Evolutionary conservation across 2,113 vertebrate species (phyloP).

Genomic region (Xenus cinereus): DNA sequence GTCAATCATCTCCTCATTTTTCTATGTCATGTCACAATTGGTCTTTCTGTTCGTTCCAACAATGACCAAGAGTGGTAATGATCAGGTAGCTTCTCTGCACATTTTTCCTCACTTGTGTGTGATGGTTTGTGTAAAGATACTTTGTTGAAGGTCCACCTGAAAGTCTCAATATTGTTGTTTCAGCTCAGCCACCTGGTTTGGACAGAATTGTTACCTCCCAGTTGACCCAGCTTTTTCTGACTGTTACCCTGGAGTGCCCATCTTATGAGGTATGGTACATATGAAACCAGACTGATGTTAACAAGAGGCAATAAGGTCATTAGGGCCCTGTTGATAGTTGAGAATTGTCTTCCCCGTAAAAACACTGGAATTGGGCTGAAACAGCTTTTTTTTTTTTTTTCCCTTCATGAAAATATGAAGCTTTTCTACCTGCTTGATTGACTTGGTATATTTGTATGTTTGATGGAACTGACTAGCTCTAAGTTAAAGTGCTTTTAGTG

Average conservation of each 20-base stretch:
- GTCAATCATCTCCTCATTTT: not conserved
- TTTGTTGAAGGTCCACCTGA: not conserved
- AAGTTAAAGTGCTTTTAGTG: not conserved
- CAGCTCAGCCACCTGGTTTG: constrained; percentile 75
- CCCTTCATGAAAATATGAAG: not conserved
- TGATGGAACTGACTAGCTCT: not conserved
- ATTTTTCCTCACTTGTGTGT: not conserved
- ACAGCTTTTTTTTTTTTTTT: not conserved
- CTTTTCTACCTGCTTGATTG: not conserved
- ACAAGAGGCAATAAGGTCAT: not conserved
- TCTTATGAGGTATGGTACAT: constrained; percentile 81
- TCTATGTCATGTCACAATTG: not conserved
- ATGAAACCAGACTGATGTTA: not conserved
- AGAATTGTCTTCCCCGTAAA: not conserved
- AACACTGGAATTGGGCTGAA: not conserved
- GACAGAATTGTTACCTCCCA: constrained; percentile 75
- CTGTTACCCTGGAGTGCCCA: constrained; percentile 86
- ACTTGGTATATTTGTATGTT: not conserved
- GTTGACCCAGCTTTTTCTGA: constrained; percentile 88
- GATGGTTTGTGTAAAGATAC: not conserved
- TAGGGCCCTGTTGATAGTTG: not conserved
- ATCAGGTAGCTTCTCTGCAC: not conserved
- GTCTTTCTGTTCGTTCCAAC: not conserved
- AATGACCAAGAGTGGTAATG: not conserved
- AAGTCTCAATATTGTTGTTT: constrained; percentile 34